Base-by-base conservation (phyloP, 2,888 invertebrate genomes). In the Drosophila kambysellisi region DNA sequence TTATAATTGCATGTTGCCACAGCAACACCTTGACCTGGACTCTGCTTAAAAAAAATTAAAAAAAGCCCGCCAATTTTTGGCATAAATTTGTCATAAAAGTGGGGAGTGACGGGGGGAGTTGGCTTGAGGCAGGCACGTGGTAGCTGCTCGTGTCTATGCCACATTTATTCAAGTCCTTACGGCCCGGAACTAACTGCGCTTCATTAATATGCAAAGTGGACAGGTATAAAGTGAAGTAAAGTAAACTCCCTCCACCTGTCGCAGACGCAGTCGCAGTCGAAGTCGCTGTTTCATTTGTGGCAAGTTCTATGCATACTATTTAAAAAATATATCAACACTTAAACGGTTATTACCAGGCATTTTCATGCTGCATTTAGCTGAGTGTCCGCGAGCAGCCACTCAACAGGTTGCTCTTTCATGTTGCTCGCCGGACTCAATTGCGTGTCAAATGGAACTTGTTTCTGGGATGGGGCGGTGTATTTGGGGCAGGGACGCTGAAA, bases 191-290 rank as follows among this genome's bases (percentile, higher is more conserved):
- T 66, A 69, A 74, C 46, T 63, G 67, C 67, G 64, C 74, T 74
- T 83, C 90, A 88, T 88, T 83, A 89, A 81, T 76, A 88, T 88
- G 90, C 90, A 90, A 89, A 88, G 83, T 81, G 83, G 58, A 32
- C 41, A 43, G 15, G 39, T n/a, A 12, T 29, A 39, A 57, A 57
- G 41, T 32, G n/a, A 41, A n/a, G 41, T 43, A 25, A 25, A 25
- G 20, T 25, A 25, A 25, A n/a, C 43, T 54, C 25, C 39, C 61
- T 58, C 39, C 35, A 39, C 54, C 53, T 41, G 29, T 46, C 43
- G 41, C 3, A n/a, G 43, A n/a, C 12, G 17, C 50, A 11, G 43
- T 12, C 3, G 12, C 6, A 46, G 46, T 46, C 20, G 20, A 12
- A 46, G 46, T 25, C 30, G 17, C 54, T 20, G 32, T 15, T 46